A percentile compares a stretch with the other conserved stretches of the same genome.
phyloP scores from a whole-genome alignment of 2,113 vertebrate genomes.

The Coptodon rendalli region DNA sequence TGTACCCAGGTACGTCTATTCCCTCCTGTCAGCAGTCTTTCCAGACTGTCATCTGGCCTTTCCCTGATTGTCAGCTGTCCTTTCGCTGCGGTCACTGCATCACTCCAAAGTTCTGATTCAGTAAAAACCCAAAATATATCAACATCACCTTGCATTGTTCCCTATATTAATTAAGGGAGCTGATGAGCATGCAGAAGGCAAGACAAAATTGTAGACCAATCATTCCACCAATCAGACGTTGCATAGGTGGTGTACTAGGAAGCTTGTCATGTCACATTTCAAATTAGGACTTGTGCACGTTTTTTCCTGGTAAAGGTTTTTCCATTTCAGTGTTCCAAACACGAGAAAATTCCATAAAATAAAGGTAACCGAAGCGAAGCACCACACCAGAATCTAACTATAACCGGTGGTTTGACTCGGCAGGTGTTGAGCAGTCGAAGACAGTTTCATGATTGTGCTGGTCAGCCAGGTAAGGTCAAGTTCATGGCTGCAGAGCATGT shows the following conservation, averaged over 20 bases:
- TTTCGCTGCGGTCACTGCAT: too few species aligned
- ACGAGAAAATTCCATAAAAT: neutral
- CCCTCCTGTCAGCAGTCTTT: too few species aligned
- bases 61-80: too few species aligned
- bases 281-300: neutral
- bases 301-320: neutral
- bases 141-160: neutral
- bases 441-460: neutral
- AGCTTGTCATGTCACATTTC: neutral
- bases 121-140: neutral
- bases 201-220: neutral
- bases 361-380: neutral
- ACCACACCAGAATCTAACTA: neutral
- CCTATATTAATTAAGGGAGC: neutral
- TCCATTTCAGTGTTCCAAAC: neutral
- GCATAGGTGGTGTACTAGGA: neutral
- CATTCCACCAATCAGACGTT: neutral
- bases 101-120: too few species aligned
- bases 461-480: neutral
- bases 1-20: too few species aligned
- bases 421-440: neutral
- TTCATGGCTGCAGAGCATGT: neutral
- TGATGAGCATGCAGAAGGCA: too few species aligned
- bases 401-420: neutral
- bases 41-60: too few species aligned